Evolutionary conservation across 2,888 invertebrate genomes (phyloP).

Genomic region (Meghimatium bilineatum): DNA sequence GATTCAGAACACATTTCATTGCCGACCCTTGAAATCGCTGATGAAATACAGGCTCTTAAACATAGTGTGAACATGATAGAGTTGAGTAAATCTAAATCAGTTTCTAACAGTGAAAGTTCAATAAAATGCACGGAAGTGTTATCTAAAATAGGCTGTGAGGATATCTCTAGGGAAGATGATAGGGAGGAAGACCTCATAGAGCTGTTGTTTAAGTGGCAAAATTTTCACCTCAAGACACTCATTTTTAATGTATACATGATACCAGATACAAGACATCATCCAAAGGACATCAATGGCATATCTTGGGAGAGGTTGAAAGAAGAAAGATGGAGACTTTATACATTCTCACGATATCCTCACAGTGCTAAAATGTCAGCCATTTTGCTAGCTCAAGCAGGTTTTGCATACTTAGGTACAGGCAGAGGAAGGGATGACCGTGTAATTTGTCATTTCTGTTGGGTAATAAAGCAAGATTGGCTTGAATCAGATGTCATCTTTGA

Average conservation of each 20-base stretch:
- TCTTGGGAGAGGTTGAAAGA: slow-evolving; percentile 26
- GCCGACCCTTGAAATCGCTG: not conserved
- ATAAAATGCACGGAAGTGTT: not conserved
- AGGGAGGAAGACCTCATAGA: not conserved
- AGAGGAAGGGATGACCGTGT: slow-evolving; percentile 34
- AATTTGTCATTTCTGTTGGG: slow-evolving; percentile 47
- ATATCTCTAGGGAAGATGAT: not conserved
- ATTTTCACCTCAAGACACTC: not conserved
- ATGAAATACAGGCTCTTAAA: not conserved
- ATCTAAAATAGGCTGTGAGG: not conserved
- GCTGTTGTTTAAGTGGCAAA: no score
- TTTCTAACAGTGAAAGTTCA: not conserved
- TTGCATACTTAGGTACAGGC: slow-evolving; percentile 36
- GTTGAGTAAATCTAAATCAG: not conserved
- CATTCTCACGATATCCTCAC: slow-evolving; percentile 29
- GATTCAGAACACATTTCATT: not conserved
- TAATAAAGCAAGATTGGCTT: slow-evolving; percentile 10
- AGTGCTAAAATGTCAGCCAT: slow-evolving; percentile 37
- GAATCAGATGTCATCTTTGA: slow-evolving; percentile 15
- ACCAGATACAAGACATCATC: not conserved
- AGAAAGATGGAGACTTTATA: slow-evolving; percentile 30
- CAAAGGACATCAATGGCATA: slow-evolving; percentile 17
- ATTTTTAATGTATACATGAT: not conserved
- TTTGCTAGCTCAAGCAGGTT: slow-evolving; percentile 42
- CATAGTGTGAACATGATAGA: not conserved